These are phyloP conservation scores for Coptodon rendalli DNA, from an alignment of 2,113 vertebrate species.

Conservation along the genomic window DNA sequence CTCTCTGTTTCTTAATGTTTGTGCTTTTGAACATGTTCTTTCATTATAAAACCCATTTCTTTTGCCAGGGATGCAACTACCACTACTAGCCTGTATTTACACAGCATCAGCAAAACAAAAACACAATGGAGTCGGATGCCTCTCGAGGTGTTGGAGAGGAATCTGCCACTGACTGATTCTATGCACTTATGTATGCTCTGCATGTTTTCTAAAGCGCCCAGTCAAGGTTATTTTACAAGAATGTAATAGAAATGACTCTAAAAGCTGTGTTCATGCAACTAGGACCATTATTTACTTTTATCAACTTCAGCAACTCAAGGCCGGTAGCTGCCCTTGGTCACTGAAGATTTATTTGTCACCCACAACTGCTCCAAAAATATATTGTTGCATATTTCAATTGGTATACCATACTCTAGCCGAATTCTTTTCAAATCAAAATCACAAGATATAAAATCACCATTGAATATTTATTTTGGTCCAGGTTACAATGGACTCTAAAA, in stretches of 20 bases:
- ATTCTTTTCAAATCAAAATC: not conserved
- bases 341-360: not conserved
- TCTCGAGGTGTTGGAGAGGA: not conserved
- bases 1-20: not conserved
- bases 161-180: not conserved
- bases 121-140: not conserved
- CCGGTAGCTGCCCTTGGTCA: not conserved
- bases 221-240: not conserved
- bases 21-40: not conserved
- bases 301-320: not conserved
- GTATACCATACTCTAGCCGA: not conserved
- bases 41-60: slow-evolving; percentile 26
- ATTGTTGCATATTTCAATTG: not conserved
- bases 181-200: not conserved
- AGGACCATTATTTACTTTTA: not conserved
- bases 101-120: slow-evolving; percentile 17
- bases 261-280: not conserved
- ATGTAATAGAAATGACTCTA: not conserved
- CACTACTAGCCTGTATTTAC: not conserved
- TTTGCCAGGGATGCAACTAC: not conserved
- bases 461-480: not conserved
- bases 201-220: not conserved
- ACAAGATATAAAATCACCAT: not conserved
- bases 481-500: not conserved
- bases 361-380: not conserved